Conservation (phyloP, 2,888 invertebrate genomes). For the Tupiocoris notatus region DNA sequence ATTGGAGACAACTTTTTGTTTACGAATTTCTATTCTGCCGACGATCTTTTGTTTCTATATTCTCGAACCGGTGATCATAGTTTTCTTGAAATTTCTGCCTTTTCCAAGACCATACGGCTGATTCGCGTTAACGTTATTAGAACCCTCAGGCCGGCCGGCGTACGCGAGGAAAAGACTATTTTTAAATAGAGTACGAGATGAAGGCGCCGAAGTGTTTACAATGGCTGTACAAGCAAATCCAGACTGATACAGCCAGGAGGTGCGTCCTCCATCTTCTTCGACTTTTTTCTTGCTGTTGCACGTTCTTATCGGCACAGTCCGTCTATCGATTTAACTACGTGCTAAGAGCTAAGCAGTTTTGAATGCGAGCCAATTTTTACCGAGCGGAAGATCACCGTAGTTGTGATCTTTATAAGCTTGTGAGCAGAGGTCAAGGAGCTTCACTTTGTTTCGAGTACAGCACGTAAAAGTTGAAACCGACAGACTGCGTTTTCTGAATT, state of each 20-base stretch:
- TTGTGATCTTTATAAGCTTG: background rate
- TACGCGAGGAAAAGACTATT: background rate
- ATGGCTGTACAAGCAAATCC: background rate
- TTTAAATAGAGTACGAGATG: background rate
- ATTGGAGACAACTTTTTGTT: no score
- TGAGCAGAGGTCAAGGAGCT: background rate
- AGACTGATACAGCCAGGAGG: background rate
- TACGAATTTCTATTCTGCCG: no score
- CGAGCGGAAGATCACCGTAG: background rate
- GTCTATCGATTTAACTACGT: background rate
- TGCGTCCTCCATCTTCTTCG: background rate
- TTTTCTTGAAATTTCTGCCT: no score
- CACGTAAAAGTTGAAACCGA: no score
- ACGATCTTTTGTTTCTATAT: no score
- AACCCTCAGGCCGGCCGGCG: background rate
- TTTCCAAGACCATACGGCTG: no score
- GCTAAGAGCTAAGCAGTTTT: background rate
- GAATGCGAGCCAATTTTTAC: background rate
- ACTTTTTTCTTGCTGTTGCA: background rate
- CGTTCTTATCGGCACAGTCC: background rate
- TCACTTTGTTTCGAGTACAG: no score
- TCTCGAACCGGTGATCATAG: no score
- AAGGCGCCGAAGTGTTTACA: background rate
- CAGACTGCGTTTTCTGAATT: no score
- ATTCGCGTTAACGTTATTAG: no score